A percentile compares a stretch with the other conserved stretches of the same genome.
phyloP scores from a whole-genome alignment of 2,888 invertebrate genomes.

The Leucoptera coffeella region DNA sequence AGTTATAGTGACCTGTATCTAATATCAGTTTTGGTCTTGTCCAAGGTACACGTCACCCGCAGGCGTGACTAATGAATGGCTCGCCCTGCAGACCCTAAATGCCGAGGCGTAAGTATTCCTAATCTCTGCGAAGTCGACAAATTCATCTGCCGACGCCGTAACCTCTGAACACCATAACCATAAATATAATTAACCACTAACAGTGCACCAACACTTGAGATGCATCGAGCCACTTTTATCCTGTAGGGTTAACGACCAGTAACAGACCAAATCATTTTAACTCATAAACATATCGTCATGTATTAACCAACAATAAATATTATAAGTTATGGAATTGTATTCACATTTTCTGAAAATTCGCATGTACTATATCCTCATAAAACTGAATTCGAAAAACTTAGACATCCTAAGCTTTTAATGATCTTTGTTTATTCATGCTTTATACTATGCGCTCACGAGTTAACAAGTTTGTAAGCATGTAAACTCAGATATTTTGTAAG shows the following conservation, averaged over 20 bases:
- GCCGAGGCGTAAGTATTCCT: conserved; percentile 44
- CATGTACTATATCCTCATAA: no score
- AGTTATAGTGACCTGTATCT: no score
- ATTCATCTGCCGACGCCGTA: conserved; percentile 34
- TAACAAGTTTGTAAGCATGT: no score
- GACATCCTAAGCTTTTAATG: no score
- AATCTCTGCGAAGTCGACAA: conserved; percentile 16
- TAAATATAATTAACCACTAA: conserved; percentile 45
- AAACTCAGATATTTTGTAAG: no score
- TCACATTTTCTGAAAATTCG: no score
- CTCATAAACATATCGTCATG: no score
- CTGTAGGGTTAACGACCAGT: conserved; percentile 27
- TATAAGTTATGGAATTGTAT: no score
- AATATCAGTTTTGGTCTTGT: conserved; percentile 53
- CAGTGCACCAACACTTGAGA: conserved; percentile 26
- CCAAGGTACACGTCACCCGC: conserved; percentile 54
- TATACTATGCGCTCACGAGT: no score
- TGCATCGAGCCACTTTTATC: conserved; percentile 41
- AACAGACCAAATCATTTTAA: conserved; percentile 30
- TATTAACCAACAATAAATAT: no score
- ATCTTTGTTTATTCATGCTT: no score
- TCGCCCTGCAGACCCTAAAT: conserved; percentile 53
- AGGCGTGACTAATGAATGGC: conserved; percentile 53
- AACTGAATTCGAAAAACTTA: no score
- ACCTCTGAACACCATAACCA: conserved; percentile 31